A percentile compares a stretch with the other conserved stretches of the same genome.
Evolutionary conservation across 2,797 vertebrate species (phyloP).

Genomic region (Chiroxiphia lanceolata): DNA sequence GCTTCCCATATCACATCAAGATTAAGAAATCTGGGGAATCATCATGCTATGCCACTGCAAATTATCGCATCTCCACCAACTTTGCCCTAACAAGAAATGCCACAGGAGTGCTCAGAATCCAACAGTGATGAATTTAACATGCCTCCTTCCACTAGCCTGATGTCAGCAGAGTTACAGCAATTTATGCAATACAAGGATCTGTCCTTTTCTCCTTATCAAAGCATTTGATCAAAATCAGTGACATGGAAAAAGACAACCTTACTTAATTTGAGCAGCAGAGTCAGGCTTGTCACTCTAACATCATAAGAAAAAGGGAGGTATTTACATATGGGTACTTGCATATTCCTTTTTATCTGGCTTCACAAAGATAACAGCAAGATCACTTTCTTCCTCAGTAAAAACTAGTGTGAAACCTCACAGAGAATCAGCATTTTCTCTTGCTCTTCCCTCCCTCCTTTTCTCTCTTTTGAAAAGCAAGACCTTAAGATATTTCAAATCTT

Average conservation of each 20-base stretch:
- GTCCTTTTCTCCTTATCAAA: slow-evolving; percentile 55
- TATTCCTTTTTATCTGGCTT: slow-evolving; percentile 59
- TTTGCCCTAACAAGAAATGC: neutral
- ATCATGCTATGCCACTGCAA: neutral
- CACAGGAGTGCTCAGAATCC: slow-evolving; percentile 6
- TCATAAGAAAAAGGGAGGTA: slow-evolving; percentile 32
- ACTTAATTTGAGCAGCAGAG: slow-evolving; percentile 37
- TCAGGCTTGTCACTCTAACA: slow-evolving; percentile 25
- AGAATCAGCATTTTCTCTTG: neutral
- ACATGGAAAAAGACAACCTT: slow-evolving; percentile 46
- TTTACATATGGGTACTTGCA: slow-evolving; percentile 31
- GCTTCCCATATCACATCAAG: neutral
- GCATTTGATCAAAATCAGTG: slow-evolving; percentile 53
- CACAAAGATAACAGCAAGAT: slow-evolving; percentile 29
- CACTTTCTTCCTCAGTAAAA: neutral
- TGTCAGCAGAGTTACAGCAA: slow-evolving; percentile 45
- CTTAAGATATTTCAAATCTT: neutral
- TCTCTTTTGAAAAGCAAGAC: neutral
- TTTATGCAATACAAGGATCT: slow-evolving; percentile 36
- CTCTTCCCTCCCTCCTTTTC: neutral
- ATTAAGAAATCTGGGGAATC: neutral
- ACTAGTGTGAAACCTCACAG: neutral
- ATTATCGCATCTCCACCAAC: neutral
- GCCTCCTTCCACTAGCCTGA: slow-evolving; percentile 4
- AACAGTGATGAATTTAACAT: slow-evolving; percentile 38